These are phyloP conservation scores for Alcis repandata DNA, from an alignment of 2,888 invertebrate species.

Conservation along the genomic window DNA sequence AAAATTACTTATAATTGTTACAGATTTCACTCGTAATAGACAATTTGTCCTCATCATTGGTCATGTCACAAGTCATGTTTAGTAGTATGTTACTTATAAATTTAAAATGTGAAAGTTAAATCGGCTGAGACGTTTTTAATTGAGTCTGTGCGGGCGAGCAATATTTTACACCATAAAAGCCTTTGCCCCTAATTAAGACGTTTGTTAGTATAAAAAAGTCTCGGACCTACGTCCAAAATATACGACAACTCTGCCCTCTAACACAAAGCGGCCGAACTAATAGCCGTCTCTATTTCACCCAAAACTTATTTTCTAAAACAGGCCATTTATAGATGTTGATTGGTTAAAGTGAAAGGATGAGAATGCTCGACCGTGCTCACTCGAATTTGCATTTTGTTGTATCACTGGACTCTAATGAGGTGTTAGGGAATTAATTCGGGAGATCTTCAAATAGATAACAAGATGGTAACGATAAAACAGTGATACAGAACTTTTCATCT, in stretches of 20 bases:
- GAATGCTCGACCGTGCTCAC: conserved; percentile 74
- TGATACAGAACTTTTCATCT: conserved; percentile 61
- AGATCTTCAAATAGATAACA: conserved; percentile 74
- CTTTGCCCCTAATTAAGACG: conserved; percentile 79
- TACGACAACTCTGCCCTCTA: conserved; percentile 61
- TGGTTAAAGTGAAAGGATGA: conserved; percentile 63
- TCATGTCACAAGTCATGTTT: conserved; percentile 4
- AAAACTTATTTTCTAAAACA: conserved; percentile 63
- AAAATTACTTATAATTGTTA: not conserved
- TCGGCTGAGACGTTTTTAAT: conserved; percentile 17
- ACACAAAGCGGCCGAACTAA: conserved; percentile 73
- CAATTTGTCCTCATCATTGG: not conserved
- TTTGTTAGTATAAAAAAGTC: conserved; percentile 67
- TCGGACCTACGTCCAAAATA: conserved; percentile 68
- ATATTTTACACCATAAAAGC: conserved; percentile 67
- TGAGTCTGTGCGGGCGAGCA: conserved; percentile 13
- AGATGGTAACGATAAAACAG: conserved; percentile 70
- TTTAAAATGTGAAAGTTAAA: conserved; percentile 45
- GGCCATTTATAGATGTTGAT: conserved; percentile 72
- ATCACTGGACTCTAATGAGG: conserved; percentile 78
- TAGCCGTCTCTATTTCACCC: conserved; percentile 69
- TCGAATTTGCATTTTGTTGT: conserved; percentile 81
- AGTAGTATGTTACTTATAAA: conserved; percentile 3
- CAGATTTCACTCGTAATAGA: not conserved
- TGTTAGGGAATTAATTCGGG: conserved; percentile 80